Percentiles rank a stretch among this genome's conserved stretches.
phyloP scores from a whole-genome alignment of 2,888 invertebrate genomes.

The Stenchaetothrips biformis region DNA sequence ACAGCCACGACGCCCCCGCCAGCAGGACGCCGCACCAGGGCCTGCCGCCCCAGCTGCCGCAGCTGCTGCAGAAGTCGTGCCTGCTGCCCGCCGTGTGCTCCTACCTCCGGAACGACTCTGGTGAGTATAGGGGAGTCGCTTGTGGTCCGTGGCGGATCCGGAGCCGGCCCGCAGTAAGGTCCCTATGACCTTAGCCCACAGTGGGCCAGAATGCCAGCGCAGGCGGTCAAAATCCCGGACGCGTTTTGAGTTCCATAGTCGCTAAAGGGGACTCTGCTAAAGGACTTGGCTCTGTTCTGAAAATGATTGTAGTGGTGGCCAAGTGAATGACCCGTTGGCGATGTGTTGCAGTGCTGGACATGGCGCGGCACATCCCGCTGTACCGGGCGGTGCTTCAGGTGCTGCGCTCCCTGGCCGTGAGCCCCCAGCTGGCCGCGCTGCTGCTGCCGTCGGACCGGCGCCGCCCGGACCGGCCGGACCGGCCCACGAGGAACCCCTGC shows the following conservation, averaged over 20 bases:
- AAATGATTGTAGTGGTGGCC: background rate
- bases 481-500: slow-evolving; percentile 37
- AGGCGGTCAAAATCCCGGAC: too few relatives aligned
- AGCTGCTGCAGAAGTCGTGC: slow-evolving; percentile 72
- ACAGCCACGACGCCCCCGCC: slow-evolving; percentile 29
- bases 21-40: slow-evolving; percentile 51
- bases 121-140: slow-evolving; percentile 44
- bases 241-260: too few relatives aligned
- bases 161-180: too few relatives aligned
- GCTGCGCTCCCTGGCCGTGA: slow-evolving; percentile 67
- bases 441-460: slow-evolving; percentile 53
- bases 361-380: slow-evolving; percentile 93
- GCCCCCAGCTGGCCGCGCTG: slow-evolving; percentile 57
- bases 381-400: slow-evolving; percentile 80
- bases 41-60: slow-evolving; percentile 57
- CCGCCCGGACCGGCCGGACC: slow-evolving; percentile 27
- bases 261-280: too few relatives aligned
- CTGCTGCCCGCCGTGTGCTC: slow-evolving; percentile 83
- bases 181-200: too few relatives aligned
- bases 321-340: slow-evolving; percentile 11
- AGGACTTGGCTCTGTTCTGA: too few relatives aligned
- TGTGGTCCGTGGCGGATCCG: too few relatives aligned
- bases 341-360: slow-evolving; percentile 72
- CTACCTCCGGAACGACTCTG: slow-evolving; percentile 87
- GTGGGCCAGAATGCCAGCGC: too few relatives aligned